A percentile compares a stretch with the other conserved stretches of the same genome.
Evolutionary conservation across 2,888 invertebrate species (phyloP).

Genomic region (Plebejus argus): DNA sequence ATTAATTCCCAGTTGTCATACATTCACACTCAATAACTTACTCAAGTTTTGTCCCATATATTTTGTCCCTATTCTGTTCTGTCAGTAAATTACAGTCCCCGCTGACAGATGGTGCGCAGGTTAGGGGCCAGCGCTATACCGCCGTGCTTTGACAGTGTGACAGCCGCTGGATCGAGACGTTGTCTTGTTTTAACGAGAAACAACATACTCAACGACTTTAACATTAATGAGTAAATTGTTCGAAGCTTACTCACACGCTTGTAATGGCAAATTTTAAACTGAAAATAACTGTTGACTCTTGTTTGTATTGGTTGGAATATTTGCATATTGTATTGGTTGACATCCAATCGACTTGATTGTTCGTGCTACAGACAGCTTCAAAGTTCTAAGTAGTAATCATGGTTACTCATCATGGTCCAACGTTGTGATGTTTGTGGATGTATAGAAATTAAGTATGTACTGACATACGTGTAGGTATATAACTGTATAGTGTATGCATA

Average conservation of each 20-base stretch:
- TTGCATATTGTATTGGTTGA: too few relatives aligned
- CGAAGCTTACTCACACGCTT: neutral
- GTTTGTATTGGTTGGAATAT: too few relatives aligned
- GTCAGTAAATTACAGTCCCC: neutral
- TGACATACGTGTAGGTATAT: too few relatives aligned
- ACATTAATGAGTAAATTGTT: neutral
- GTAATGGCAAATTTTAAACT: neutral
- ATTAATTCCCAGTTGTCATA: neutral
- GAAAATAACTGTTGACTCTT: too few relatives aligned
- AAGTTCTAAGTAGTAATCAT: too few relatives aligned
- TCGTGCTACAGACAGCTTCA: too few relatives aligned
- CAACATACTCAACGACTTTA: neutral
- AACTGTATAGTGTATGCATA: too few relatives aligned
- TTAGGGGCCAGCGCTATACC: neutral
- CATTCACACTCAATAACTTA: neutral
- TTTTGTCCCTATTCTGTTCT: neutral
- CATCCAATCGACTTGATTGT: too few relatives aligned
- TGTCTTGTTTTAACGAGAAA: neutral
- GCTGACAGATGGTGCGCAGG: neutral
- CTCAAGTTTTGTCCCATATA: neutral
- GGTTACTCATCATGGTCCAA: too few relatives aligned
- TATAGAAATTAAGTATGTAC: too few relatives aligned
- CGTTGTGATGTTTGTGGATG: too few relatives aligned
- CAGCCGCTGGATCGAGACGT: neutral
- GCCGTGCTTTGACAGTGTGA: neutral